Evolutionary conservation across 2,888 invertebrate species (phyloP), one percentile per base, ranked within the genome.

Genomic region (Euphydryas editha): DNA sequence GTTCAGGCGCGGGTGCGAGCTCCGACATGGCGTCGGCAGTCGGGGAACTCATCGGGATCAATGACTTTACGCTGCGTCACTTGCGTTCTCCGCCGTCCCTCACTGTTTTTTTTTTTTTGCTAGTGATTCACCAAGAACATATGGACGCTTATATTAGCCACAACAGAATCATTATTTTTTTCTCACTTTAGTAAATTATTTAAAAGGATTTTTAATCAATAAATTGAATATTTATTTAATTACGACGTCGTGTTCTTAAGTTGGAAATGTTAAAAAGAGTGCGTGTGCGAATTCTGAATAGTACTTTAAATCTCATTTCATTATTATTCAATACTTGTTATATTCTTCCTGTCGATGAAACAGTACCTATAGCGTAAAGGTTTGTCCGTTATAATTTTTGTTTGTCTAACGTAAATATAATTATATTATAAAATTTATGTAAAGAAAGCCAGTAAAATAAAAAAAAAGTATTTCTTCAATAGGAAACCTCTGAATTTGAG

Each of bases 1-100:
- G 84, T 75, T 75, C 82, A 73, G 76, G 72, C 72, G 74, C 75
- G 70, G 77, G 78, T 80, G 81, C 81, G 81, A 75, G 81, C 82
- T 81, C 84, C 80, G 84, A 75, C 88, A 87, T 87, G 78, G 85
- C 78, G 89, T 85, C 88, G 85, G 79, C 81, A 79, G 84, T 77
- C 82, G 87, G 84, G 88, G 90, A 88, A 83, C 84, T 87, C 81
- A 78, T 76, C 84, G 92, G 92, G 92, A 92, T 87, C 92, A 91
- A 91, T 92, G 92, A 92, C 91, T 90, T 54, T 81, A 78, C 81
- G 75, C 83, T 83, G 83, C 90, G 88, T 85, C 87, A 84, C 85
- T 80, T 81, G 85, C 89, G 84, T 85, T 81, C 87, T 79, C 86
- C 75, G 86, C 90, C 75, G 93, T 83, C 84, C 81, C 75, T 77